A percentile compares a stretch with the other conserved stretches of the same genome.
Evolutionary conservation across 2,113 vertebrate genomes (phyloP).

Genomic region (Thryonomys swinderianus): DNA sequence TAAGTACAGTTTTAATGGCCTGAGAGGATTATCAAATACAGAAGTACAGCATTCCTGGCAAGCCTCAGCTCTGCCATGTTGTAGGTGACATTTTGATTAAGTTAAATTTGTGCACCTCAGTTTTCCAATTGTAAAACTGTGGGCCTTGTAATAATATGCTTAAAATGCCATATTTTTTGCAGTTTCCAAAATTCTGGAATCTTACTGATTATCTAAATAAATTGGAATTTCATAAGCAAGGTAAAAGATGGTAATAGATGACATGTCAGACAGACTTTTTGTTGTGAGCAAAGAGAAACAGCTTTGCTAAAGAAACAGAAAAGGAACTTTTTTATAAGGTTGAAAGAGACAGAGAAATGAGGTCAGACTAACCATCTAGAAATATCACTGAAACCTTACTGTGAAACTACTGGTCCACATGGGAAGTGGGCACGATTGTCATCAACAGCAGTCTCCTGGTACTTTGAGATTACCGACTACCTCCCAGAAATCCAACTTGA

Average conservation of each 20-base stretch:
- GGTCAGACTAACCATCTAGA: neutral
- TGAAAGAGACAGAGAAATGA: neutral
- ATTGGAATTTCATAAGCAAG: neutral
- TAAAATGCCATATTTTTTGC: neutral
- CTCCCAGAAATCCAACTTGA: neutral
- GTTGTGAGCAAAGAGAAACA: neutral
- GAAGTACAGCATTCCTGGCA: neutral
- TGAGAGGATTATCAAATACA: neutral
- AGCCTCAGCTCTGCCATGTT: neutral
- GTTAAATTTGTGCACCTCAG: neutral
- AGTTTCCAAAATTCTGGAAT: neutral
- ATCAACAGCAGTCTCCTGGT: neutral
- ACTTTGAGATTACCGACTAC: neutral
- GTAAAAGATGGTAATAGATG: neutral
- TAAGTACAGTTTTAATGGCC: neutral
- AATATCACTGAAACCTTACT: neutral
- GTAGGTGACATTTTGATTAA: neutral
- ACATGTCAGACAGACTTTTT: neutral
- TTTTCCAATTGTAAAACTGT: neutral
- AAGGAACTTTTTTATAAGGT: neutral
- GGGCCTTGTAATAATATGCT: neutral
- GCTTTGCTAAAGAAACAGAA: neutral
- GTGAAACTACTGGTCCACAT: neutral
- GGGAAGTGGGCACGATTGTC: neutral
- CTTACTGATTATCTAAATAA: neutral